phyloP scores from a whole-genome alignment of 2,113 vertebrate genomes.

The Climacteris rufus region DNA sequence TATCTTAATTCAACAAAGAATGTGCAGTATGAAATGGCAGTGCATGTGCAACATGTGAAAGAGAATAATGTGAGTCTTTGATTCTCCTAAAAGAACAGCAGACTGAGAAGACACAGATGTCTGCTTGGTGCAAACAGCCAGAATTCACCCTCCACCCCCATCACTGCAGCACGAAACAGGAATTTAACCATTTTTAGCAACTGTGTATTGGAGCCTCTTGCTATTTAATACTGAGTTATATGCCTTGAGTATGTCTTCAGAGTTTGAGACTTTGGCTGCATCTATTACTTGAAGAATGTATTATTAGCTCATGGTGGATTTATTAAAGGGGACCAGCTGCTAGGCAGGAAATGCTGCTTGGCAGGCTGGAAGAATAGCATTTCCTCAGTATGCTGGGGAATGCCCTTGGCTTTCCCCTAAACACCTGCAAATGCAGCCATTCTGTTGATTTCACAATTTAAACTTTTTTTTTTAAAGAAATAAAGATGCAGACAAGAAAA shows the following conservation, averaged over 20 bases:
- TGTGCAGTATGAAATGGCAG: neutral
- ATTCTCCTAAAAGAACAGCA: neutral
- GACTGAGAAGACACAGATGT: constrained; percentile 4
- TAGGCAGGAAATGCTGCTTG: neutral
- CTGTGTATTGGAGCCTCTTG: neutral
- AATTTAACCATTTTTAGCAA: neutral
- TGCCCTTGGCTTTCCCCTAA: neutral
- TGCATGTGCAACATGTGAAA: neutral
- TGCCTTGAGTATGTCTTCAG: neutral
- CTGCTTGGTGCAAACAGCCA: neutral
- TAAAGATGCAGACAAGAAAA: neutral
- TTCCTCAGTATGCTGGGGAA: neutral
- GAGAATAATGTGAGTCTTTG: constrained; percentile 5
- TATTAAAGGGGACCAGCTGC: neutral
- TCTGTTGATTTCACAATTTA: neutral
- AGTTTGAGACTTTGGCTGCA: neutral
- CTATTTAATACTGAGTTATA: neutral
- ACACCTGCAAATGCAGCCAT: neutral
- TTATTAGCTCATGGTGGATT: neutral
- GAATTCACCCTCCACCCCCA: neutral
- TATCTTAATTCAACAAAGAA: neutral
- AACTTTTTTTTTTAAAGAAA: neutral
- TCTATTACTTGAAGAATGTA: neutral
- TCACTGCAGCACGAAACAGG: neutral
- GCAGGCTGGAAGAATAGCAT: neutral